Percentiles rank a stretch among this genome's conserved stretches.
Evolutionary conservation across 2,797 vertebrate genomes (phyloP).

Genomic region (Phrynocephalus forsythii): DNA sequence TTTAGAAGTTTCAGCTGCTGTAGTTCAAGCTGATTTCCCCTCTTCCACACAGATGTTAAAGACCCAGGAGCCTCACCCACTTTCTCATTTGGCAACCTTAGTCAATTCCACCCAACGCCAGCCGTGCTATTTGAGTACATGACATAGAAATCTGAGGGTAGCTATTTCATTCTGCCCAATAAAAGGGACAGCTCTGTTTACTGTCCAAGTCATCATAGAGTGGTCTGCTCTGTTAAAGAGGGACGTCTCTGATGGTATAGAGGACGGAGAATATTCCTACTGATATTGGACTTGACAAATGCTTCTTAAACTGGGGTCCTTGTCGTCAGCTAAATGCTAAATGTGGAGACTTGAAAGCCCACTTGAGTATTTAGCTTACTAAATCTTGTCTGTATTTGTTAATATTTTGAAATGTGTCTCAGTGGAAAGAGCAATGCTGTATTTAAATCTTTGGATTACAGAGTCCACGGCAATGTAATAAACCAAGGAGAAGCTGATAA

Average conservation of each 20-base stretch:
- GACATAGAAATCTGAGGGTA: not conserved
- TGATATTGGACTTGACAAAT: not conserved
- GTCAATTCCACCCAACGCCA: not conserved
- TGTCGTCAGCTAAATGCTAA: not conserved
- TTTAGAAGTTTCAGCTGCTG: too few relatives aligned
- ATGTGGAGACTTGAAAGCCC: not conserved
- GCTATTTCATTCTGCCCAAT: not conserved
- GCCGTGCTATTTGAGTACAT: not conserved
- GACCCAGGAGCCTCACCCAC: not conserved
- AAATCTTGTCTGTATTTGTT: not conserved
- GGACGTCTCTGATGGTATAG: not conserved
- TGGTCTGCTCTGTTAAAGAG: not conserved
- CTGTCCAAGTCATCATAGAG: not conserved
- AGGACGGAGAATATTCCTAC: not conserved
- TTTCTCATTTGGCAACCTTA: not conserved
- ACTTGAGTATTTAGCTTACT: not conserved
- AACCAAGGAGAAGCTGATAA: slow-evolving; percentile 15
- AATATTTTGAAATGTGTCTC: not conserved
- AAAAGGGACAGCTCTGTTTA: not conserved
- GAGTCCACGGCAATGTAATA: slow-evolving; percentile 8
- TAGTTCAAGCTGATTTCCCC: not conserved
- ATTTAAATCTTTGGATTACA: slow-evolving; percentile 16
- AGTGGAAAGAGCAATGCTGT: not conserved
- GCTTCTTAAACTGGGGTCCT: not conserved
- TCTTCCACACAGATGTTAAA: not conserved